phyloP scores from a whole-genome alignment of 1,140 invertebrate genomes.

The Antheraea mylitta region DNA sequence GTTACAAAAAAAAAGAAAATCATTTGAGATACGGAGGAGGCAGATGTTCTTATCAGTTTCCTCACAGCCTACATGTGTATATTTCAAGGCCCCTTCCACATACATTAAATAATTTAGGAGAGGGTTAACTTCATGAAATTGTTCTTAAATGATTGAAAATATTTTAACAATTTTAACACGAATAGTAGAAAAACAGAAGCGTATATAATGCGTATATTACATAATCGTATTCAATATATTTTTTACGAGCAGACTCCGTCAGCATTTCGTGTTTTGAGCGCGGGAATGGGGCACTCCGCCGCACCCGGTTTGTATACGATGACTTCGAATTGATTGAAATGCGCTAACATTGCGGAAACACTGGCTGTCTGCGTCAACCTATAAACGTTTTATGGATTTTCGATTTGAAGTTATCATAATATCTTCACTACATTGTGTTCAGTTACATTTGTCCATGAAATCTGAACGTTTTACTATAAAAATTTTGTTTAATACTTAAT shows the following conservation, averaged over 20 bases:
- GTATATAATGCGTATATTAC: not conserved
- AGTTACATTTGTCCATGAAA: too few relatives aligned
- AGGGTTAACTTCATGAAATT: too few relatives aligned
- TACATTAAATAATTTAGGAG: too few relatives aligned
- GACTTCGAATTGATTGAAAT: conserved; percentile 26
- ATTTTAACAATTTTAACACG: not conserved
- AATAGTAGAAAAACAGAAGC: not conserved
- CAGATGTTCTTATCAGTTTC: too few relatives aligned
- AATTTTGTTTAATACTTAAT: too few relatives aligned
- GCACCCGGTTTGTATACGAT: conserved; percentile 20
- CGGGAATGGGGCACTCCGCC: conserved; percentile 20
- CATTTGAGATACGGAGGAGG: too few relatives aligned
- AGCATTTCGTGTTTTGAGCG: conserved; percentile 18
- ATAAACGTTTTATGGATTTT: conserved; percentile 22
- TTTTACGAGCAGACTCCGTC: conserved; percentile 19
- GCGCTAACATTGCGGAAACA: conserved; percentile 23
- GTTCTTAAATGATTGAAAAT: too few relatives aligned
- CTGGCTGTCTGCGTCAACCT: conserved; percentile 14
- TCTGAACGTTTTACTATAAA: too few relatives aligned
- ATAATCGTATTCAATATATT: conserved; percentile 3
- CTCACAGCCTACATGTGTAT: too few relatives aligned
- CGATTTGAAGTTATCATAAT: not conserved
- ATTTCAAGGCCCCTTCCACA: too few relatives aligned
- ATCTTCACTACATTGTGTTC: too few relatives aligned
- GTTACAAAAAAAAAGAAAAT: too few relatives aligned